Base-by-base conservation (phyloP, 2,113 vertebrate genomes). In the Terrapene triunguis region DNA sequence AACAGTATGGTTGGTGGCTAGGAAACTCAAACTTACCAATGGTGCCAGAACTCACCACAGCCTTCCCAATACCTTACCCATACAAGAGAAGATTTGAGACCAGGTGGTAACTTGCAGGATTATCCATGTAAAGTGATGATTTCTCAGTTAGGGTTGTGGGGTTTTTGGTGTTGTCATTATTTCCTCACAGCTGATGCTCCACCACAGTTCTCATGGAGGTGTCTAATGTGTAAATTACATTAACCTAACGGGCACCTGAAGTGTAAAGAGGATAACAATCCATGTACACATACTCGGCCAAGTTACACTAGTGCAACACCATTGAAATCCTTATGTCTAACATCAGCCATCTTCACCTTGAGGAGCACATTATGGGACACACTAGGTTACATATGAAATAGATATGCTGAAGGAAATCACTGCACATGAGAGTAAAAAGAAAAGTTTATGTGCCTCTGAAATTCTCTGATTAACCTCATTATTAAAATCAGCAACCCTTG, bases 391-490 rank as follows among this genome's bases (percentile, higher is more conserved):
- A 65, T 65, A 22, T 55, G 14, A 74, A 44, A 42, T 16, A 47
- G 13, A 84, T 8, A 32, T 80, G 32, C 48, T n/a, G 32, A 51
- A 80, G 6, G 53, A 17, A 89, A 91, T 76, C 62, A 44, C 32
- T 69, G 12, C 21, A 62, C 0, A 1, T 2, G 69, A 13, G 2
- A 8, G 8, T 72, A 50, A 65, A 86, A 53, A 90, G 86, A 2
- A 42, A 76, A 3, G 29, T 8, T 1, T 2, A 25, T 32, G 14
- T 59, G 17, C 12, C 80, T 14, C 1, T 11, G 47, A 85, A 21
- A 10, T 62, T 90, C 79, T 95, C 88, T 69, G 57, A 82, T 94
- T 91, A 89, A 88, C 5, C 8, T 89, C 51, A 48, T 84, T 94
- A 53, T 82, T 92, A 90, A 90, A 93, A 92, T 84, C 55, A 85